Percentiles rank a stretch among this genome's conserved stretches.
Evolutionary conservation across 2,888 invertebrate genomes (phyloP).

Genomic region (Tipula lateralis): DNA sequence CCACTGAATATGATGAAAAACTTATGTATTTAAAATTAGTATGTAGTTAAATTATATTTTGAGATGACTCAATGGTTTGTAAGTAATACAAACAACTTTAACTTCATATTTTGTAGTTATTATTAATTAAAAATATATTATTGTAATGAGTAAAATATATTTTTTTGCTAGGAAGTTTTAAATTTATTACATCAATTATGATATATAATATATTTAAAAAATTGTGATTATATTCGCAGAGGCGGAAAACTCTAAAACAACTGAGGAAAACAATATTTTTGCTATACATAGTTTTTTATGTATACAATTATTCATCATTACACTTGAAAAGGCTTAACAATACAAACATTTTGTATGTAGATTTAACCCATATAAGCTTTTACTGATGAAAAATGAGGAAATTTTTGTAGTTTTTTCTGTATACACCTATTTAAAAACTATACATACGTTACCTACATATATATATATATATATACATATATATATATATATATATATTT

Average conservation of each 20-base stretch:
- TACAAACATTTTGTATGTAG: not conserved
- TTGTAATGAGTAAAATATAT: not conserved
- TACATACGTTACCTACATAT: no score
- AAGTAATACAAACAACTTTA: no score
- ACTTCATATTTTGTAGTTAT: no score
- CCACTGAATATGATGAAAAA: no score
- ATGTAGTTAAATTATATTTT: no score
- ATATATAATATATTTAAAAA: no score
- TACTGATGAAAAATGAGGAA: not conserved
- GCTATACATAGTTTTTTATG: not conserved
- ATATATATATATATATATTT: not conserved
- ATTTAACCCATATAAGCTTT: not conserved
- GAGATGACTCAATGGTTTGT: no score
- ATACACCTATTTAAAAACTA: no score
- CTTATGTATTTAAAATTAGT: no score
- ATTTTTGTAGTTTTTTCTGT: not conserved
- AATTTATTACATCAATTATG: slow-evolving; percentile 11
- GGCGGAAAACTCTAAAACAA: not conserved
- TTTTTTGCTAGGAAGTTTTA: not conserved
- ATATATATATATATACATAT: not conserved
- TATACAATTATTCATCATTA: not conserved
- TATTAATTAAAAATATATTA: not conserved
- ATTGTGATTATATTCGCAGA: not conserved
- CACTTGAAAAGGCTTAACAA: not conserved
- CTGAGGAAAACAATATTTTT: not conserved